A percentile compares a stretch with the other conserved stretches of the same genome.
These are phyloP conservation scores for Xiphophorus maculatus DNA, from an alignment of 2,113 vertebrate genomes.

Conservation along the genomic window DNA sequence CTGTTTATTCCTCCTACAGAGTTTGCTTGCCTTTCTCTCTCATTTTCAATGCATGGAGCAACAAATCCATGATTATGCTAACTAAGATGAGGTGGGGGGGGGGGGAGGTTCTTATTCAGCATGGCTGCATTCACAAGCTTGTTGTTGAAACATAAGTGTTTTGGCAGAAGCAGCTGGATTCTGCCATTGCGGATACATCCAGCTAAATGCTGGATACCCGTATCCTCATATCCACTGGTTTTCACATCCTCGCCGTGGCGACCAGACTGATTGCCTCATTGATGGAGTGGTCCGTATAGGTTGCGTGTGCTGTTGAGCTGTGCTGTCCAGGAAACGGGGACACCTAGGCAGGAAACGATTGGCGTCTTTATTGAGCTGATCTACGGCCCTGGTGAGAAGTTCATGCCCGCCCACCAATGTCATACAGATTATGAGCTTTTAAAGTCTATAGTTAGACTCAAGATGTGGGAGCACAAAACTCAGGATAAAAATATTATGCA, in stretches of 20 bases:
- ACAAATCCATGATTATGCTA: slow-evolving; percentile 59
- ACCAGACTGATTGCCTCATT: slow-evolving; percentile 65
- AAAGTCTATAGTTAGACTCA: no score
- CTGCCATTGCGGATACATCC: slow-evolving; percentile 54
- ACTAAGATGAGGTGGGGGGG: slow-evolving; percentile 34
- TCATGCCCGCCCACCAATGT: no score
- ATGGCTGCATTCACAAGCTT: slow-evolving; percentile 23
- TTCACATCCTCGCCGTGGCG: slow-evolving; percentile 63
- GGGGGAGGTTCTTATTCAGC: slow-evolving; percentile 36
- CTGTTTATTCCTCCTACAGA: slow-evolving; percentile 38
- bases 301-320: slow-evolving; percentile 9
- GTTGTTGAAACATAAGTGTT: slow-evolving; percentile 37
- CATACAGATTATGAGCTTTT: no score
- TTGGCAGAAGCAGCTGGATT: slow-evolving; percentile 52
- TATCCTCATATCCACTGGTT: slow-evolving; percentile 58
- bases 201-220: slow-evolving; percentile 18
- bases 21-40: slow-evolving; percentile 1
- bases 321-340: slow-evolving; percentile 26
- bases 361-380: no score
- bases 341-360: slow-evolving; percentile 9
- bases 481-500: no score
- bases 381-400: no score
- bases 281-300: slow-evolving; percentile 27
- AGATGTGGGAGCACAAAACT: no score
- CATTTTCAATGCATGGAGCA: slow-evolving; percentile 9